Conservation (phyloP, 1,140 invertebrate genomes). For the Ylistrum balloti region DNA sequence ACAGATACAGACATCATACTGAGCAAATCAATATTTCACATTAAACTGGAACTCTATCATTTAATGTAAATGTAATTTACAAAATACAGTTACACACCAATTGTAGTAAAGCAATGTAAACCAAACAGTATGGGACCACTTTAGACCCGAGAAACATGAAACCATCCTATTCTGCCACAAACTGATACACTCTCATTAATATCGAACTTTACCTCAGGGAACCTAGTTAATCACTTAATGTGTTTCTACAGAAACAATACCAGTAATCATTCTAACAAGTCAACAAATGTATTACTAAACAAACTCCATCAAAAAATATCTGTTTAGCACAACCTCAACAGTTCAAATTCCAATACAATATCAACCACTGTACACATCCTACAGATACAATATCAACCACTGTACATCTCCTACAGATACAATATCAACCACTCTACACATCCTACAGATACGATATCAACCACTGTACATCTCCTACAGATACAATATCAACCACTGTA, state of each 20-base stretch:
- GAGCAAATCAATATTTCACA: constrained; percentile 32
- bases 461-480: no score
- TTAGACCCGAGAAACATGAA: neutral
- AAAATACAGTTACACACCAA: constrained; percentile 20
- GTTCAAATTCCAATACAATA: neutral
- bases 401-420: no score
- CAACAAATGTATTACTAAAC: neutral
- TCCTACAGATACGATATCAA: no score
- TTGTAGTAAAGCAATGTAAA: neutral
- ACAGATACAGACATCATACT: neutral
- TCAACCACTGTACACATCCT: no score
- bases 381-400: no score
- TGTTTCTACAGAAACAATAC: neutral
- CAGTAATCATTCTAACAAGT: neutral
- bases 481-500: no score
- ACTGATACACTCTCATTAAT: neutral
- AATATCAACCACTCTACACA: no score
- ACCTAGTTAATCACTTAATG: constrained; percentile 13
- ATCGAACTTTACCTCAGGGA: neutral
- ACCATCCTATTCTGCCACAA: neutral
- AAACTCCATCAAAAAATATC: neutral
- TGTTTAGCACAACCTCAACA: no score
- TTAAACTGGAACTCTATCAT: neutral
- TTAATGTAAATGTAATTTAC: constrained; percentile 33
- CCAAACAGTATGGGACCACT: neutral